These are phyloP conservation scores for Colossoma macropomum DNA, from an alignment of 2,113 vertebrate genomes.

Conservation along the genomic window DNA sequence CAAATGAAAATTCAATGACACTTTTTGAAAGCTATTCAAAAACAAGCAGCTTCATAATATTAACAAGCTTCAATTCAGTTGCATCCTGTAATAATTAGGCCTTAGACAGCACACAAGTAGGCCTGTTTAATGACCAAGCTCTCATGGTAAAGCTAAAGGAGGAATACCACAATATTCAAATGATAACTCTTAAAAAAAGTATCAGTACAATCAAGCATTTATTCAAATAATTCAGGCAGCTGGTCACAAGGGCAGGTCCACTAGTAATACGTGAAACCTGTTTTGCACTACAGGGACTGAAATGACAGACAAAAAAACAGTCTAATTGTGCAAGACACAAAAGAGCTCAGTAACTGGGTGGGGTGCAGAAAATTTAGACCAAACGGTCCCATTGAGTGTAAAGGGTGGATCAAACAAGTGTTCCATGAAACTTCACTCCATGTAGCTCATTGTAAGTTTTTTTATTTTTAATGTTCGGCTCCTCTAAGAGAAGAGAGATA, in stretches of 20 bases:
- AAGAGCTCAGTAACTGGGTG: constrained; percentile 34
- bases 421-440: neutral
- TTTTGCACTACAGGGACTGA: constrained; percentile 15
- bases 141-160: neutral
- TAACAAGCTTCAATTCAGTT: too few species aligned
- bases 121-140: neutral
- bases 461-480: neutral
- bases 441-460: neutral
- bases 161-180: neutral
- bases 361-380: neutral
- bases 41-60: constrained; percentile 2
- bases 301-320: neutral
- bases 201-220: neutral
- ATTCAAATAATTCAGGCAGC: neutral
- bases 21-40: neutral
- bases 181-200: neutral
- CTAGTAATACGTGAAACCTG: constrained; percentile 29
- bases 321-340: constrained; percentile 33
- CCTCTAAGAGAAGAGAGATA: too few species aligned
- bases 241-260: neutral
- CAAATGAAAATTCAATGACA: too few species aligned
- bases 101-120: neutral
- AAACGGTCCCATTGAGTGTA: neutral
- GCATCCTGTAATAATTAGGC: neutral
- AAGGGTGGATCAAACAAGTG: constrained; percentile 24